phyloP scores from a whole-genome alignment of 1,140 invertebrate genomes.

The Drosophila pseudoananassae region DNA sequence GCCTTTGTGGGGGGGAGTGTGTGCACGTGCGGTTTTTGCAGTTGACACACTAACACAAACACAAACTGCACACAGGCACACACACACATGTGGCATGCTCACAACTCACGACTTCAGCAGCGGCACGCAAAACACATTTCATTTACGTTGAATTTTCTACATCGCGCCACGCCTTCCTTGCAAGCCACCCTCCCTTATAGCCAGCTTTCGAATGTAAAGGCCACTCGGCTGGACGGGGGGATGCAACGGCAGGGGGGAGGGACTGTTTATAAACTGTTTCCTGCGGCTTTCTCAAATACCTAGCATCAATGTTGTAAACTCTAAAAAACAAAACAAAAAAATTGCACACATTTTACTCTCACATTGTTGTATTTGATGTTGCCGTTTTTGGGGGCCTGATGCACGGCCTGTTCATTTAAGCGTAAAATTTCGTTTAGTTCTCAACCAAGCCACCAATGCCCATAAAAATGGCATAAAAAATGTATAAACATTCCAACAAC shows the following conservation, averaged over 20 bases:
- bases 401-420: constrained; percentile 44
- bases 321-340: constrained; percentile 17
- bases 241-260: not conserved
- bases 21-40: constrained; percentile 69
- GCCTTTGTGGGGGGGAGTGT: constrained; percentile 39
- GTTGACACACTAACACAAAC: constrained; percentile 71
- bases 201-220: not conserved
- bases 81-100: not conserved
- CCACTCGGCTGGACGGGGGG: not conserved
- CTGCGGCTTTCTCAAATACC: constrained; percentile 64
- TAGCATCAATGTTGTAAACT: constrained; percentile 56
- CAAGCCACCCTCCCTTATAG: not conserved
- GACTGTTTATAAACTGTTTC: constrained; percentile 61
- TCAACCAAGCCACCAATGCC: constrained; percentile 36
- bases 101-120: constrained; percentile 31
- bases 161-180: constrained; percentile 22
- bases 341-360: constrained; percentile 46
- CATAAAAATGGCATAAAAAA: constrained; percentile 40
- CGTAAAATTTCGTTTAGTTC: constrained; percentile 66
- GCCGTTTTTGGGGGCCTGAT: constrained; percentile 3
- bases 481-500: constrained; percentile 8
- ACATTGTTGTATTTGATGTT: constrained; percentile 32
- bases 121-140: constrained; percentile 77
- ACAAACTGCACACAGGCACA: constrained; percentile 11
- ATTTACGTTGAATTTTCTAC: constrained; percentile 76